These are phyloP conservation scores for Periophthalmodon schlosseri DNA, from an alignment of 2,113 vertebrate species.

Conservation along the genomic window DNA sequence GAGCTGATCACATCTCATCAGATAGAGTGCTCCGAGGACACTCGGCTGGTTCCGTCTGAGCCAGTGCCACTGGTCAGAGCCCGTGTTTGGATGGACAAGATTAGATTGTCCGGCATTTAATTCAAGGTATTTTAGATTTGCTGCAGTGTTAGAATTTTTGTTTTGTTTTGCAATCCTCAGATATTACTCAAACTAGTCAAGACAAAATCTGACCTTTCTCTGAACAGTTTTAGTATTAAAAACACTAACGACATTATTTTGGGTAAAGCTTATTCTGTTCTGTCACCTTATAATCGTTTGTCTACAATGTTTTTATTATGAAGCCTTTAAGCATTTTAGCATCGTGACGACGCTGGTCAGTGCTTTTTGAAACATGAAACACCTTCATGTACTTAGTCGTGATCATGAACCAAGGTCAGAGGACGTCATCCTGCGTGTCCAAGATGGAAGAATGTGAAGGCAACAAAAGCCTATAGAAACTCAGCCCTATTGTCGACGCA, in stretches of 20 bases:
- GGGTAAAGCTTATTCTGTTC: too few relatives aligned
- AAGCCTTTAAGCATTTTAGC: too few relatives aligned
- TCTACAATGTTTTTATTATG: too few relatives aligned
- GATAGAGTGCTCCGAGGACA: constrained; percentile 36
- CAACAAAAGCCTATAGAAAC: constrained; percentile 5
- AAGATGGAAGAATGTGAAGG: not conserved
- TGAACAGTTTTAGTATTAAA: too few relatives aligned
- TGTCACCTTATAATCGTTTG: too few relatives aligned
- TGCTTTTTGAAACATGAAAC: not conserved
- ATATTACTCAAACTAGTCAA: too few relatives aligned
- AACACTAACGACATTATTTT: too few relatives aligned
- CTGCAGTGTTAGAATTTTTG: too few relatives aligned
- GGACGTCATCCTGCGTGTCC: constrained; percentile 2
- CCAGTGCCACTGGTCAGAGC: constrained; percentile 15
- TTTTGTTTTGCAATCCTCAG: too few relatives aligned
- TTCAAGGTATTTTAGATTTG: not conserved
- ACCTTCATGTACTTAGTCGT: too few relatives aligned
- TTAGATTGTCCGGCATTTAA: constrained; percentile 22
- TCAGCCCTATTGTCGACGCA: not conserved
- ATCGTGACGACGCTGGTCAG: not conserved
- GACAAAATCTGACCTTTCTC: too few relatives aligned
- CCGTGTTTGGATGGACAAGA: constrained; percentile 13
- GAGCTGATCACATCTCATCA: constrained; percentile 41
- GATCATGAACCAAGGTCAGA: constrained; percentile 9
- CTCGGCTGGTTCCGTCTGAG: constrained; percentile 33